Evolutionary conservation across 2,113 vertebrate species (phyloP), one percentile per base, ranked within the genome.

Genomic region (Coreoperca whiteheadi): DNA sequence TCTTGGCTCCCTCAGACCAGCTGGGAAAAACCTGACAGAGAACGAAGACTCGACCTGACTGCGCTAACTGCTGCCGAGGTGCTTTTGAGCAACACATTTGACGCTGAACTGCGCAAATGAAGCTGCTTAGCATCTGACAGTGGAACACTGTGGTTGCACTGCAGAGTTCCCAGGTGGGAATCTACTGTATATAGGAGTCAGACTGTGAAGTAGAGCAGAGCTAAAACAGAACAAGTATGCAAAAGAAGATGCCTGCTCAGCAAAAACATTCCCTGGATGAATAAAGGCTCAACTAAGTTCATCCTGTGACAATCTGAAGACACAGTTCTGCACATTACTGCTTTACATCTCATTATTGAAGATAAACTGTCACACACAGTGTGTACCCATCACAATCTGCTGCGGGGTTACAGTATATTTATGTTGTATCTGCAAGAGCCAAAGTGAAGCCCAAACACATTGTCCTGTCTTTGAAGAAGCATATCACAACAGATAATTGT

Each of bases 201-300:
- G 56, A 69, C 18, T 51, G 59, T 60, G 57, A 88, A 90, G 72
- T 51, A 41, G 53, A 84, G 82, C 83, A 37, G 66, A 34, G 65
- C 63, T 78, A 39, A 67, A 87, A 88, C 83, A 83, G 56, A 76
- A 20, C 53, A 61, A 74, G 81, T 79, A 56, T 77, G 84, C 86
- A 91, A 86, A 86, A 79, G 80, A 88, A 90, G 34, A 78, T 63
- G 89, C 72, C 59, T 14, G 75, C 84, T 92, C 89, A 91, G 93
- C 93, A 84, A 85, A 79, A 84, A 78, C 37, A 72, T 56, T 84
- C 70, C 72, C 78, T 12, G 46, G 63, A 86, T 83, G 88, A 89
- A 87, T 66, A 83, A 87, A 89, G 77, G 80, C 74, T 83, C 63
- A 61, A 53, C 63, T 79, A 70, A 83, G 77, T 91, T 92, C 84